A percentile compares a stretch with the other conserved stretches of the same genome.
phyloP scores from a whole-genome alignment of 1,140 invertebrate species.

The Thaumetopoea pityocampa region DNA sequence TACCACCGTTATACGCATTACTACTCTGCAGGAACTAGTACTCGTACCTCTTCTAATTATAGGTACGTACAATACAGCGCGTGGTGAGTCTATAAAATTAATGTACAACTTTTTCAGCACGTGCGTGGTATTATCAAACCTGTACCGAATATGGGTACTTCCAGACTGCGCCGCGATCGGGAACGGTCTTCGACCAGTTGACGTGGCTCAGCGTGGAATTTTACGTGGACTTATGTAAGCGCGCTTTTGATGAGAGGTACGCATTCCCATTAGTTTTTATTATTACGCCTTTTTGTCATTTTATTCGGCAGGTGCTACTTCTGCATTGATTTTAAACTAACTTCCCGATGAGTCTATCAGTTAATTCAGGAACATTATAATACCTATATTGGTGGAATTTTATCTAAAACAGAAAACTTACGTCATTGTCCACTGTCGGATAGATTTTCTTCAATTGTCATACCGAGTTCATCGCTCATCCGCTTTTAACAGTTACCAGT shows the following conservation, averaged over 20 bases:
- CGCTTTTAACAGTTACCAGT: no score
- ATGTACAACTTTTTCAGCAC: slow-evolving; percentile 57
- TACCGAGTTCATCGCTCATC: no score
- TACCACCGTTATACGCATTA: background rate
- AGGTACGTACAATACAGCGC: background rate
- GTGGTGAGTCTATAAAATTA: slow-evolving; percentile 1
- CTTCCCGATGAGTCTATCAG: no score
- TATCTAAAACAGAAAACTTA: no score
- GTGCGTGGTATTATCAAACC: slow-evolving; percentile 88
- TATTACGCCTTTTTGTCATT: background rate
- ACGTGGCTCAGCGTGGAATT: slow-evolving; percentile 76
- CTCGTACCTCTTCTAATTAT: background rate
- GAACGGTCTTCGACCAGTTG: slow-evolving; percentile 81
- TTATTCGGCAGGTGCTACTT: background rate
- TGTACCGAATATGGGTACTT: slow-evolving; percentile 91
- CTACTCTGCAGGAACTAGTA: background rate
- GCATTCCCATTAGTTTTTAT: slow-evolving; percentile 7
- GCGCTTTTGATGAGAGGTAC: slow-evolving; percentile 79
- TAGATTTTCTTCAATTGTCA: no score
- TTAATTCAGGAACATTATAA: no score
- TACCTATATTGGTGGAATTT: no score
- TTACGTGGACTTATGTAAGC: slow-evolving; percentile 81
- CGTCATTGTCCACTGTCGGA: no score
- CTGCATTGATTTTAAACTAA: background rate
- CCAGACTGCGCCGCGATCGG: slow-evolving; percentile 80